Evolutionary conservation across 2,888 invertebrate genomes (phyloP).

Genomic region (Drosophila nigritarsus): DNA sequence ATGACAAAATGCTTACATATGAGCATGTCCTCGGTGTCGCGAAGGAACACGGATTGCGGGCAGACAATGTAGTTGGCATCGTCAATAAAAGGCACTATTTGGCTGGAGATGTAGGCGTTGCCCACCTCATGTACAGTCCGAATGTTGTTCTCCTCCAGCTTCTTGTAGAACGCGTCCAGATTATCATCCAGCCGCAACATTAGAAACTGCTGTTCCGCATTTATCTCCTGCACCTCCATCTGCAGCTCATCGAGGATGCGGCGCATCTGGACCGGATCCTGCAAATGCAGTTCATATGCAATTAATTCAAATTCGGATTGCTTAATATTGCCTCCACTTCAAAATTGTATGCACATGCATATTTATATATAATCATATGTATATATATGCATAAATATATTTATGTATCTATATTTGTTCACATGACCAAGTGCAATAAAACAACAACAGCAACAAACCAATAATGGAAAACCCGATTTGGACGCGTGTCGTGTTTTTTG

Average conservation of each 20-base stretch:
- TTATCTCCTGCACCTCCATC: constrained; percentile 82
- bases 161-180: constrained; percentile 76
- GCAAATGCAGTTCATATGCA: neutral
- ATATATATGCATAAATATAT: neutral
- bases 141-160: constrained; percentile 69
- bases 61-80: constrained; percentile 61
- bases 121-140: constrained; percentile 61
- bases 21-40: constrained; percentile 78
- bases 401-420: neutral
- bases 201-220: constrained; percentile 81
- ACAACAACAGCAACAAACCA: too few relatives aligned
- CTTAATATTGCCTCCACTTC: neutral
- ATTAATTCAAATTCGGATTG: neutral
- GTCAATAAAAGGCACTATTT: constrained; percentile 74
- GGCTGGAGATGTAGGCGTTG: constrained; percentile 75
- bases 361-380: neutral
- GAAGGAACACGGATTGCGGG: constrained; percentile 72
- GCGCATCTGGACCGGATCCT: constrained; percentile 79
- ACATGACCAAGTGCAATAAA: constrained; percentile 19
- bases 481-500: too few relatives aligned
- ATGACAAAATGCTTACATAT: constrained; percentile 79
- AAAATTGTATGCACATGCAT: neutral
- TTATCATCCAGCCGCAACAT: constrained; percentile 75
- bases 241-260: constrained; percentile 82
- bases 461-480: too few relatives aligned